Evolutionary conservation across 2,888 invertebrate species (phyloP).

Genomic region (Noctua pronuba): DNA sequence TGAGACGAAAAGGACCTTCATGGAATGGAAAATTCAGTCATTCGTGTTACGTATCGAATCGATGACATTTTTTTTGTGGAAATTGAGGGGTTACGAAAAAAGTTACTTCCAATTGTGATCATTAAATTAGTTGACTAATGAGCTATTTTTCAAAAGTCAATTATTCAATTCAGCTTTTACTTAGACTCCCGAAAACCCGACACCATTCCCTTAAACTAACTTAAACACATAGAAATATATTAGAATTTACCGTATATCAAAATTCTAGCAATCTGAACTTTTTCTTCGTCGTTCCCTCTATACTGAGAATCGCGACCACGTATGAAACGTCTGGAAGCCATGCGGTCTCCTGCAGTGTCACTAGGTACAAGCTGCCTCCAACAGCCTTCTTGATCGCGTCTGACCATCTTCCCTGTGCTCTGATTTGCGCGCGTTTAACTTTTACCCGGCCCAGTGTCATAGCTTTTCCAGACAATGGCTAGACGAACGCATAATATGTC

Average conservation of each 20-base stretch:
- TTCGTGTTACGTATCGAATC: not conserved
- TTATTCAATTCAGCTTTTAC: not conserved
- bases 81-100: not conserved
- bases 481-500: not conserved
- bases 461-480: not conserved
- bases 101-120: not conserved
- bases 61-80: not conserved
- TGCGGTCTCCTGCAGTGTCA: not conserved
- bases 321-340: not conserved
- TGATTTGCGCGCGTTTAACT: not conserved
- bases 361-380: not conserved
- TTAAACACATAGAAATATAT: not conserved
- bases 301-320: not conserved
- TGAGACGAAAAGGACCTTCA: constrained; percentile 13
- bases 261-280: not conserved
- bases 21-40: constrained; percentile 4
- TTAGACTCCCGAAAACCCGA: not conserved
- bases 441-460: not conserved
- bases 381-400: not conserved
- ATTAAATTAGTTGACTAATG: not conserved
- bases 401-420: not conserved
- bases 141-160: not conserved
- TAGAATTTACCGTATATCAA: not conserved
- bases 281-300: not conserved
- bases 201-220: not conserved